A percentile compares a stretch with the other conserved stretches of the same genome.
Conservation (phyloP, 2,888 invertebrate species). For the Xanthia togata region DNA sequence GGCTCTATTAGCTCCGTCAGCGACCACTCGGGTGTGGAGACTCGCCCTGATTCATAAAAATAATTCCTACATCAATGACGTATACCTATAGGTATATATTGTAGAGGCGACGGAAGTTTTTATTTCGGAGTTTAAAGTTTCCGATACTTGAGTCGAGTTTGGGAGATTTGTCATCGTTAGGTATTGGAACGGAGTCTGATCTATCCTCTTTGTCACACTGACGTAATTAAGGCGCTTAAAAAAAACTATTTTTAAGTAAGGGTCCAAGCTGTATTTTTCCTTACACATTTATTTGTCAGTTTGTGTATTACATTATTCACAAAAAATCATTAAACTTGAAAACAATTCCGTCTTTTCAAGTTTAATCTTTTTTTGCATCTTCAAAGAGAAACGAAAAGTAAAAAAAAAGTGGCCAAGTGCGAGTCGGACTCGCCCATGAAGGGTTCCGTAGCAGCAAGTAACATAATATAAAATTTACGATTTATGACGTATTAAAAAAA, state of each 20-base stretch:
- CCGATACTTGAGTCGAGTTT: slow-evolving; percentile 17
- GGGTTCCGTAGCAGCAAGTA: too few species aligned
- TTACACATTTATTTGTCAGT: neutral
- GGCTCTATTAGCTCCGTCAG: slow-evolving; percentile 87
- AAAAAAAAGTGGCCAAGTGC: too few species aligned
- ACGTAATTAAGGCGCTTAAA: neutral
- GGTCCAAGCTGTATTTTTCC: neutral
- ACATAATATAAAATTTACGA: too few species aligned
- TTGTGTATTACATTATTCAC: neutral
- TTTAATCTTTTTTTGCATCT: neutral
- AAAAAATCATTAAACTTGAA: too few species aligned
- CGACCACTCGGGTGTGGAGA: slow-evolving; percentile 82
- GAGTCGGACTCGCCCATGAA: too few species aligned
- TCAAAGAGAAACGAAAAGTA: neutral
- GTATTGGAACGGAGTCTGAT: neutral
- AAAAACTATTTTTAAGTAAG: neutral
- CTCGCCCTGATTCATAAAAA: slow-evolving; percentile 79
- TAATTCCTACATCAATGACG: slow-evolving; percentile 62
- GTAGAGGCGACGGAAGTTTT: slow-evolving; percentile 46
- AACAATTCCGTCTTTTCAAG: neutral
- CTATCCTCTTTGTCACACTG: neutral
- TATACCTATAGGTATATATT: slow-evolving; percentile 32
- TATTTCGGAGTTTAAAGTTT: slow-evolving; percentile 32
- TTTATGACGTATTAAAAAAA: too few species aligned
- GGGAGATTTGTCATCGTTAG: slow-evolving; percentile 22